phyloP scores from a whole-genome alignment of 1,140 invertebrate species.

The Trissolcus basalis region DNA sequence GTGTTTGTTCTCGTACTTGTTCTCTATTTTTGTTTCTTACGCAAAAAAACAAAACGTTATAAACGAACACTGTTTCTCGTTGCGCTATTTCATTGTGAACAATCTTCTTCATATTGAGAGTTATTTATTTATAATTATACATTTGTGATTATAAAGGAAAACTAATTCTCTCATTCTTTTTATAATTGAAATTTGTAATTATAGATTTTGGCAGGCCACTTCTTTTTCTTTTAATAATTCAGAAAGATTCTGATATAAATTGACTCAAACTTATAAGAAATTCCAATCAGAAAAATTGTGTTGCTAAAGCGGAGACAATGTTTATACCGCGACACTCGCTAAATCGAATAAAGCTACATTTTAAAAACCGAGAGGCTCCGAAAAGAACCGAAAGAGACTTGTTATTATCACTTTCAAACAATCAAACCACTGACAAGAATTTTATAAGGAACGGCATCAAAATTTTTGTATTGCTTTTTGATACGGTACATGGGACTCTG shows the following conservation, averaged over 20 bases:
- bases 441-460: not conserved
- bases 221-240: conserved; percentile 62
- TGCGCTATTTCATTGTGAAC: conserved; percentile 51
- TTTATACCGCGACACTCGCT: too few relatives aligned
- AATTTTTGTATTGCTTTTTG: conserved; percentile 1
- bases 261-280: too few relatives aligned
- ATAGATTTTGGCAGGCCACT: conserved; percentile 70
- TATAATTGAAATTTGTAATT: conserved; percentile 70
- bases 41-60: conserved; percentile 17
- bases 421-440: too few relatives aligned
- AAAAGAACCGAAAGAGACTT: too few relatives aligned
- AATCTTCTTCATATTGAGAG: conserved; percentile 41
- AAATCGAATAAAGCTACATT: too few relatives aligned
- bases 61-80: conserved; percentile 45
- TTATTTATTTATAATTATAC: conserved; percentile 50
- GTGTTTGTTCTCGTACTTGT: conserved; percentile 41
- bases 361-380: too few relatives aligned
- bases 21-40: conserved; percentile 15
- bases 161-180: too few relatives aligned
- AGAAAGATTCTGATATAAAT: too few relatives aligned
- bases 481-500: conserved; percentile 12
- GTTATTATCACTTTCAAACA: too few relatives aligned
- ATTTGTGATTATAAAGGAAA: conserved; percentile 43
- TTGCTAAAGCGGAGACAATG: too few relatives aligned
- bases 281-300: too few relatives aligned